Base-by-base conservation (phyloP, 2,888 invertebrate species). In the Tridacna crocea region DNA sequence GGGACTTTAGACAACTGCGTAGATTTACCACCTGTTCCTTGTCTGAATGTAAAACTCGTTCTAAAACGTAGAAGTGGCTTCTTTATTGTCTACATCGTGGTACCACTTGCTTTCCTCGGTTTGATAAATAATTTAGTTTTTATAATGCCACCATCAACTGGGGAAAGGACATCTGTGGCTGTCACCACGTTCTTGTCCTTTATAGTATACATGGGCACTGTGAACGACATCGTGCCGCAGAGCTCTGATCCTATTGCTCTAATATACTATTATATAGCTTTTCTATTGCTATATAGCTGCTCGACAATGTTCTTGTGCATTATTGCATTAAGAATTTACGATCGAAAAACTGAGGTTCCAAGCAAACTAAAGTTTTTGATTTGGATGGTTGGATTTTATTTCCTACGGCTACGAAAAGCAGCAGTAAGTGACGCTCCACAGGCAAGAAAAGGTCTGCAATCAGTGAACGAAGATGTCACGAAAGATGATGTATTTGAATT, bases 101-200 rank as follows among this genome's bases (percentile, higher is more conserved):
- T 63, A 8, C 87, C 87, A 13, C 26, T 87, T 0, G 47, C 76
- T 6, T 76, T 84, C 51, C 73, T 87, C n/a, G 75, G 75, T 1
- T 13, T 75, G 4, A 46, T 84, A 2, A 84, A 84, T 48, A 75
- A 73, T 15, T 47, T 84, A 15, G 84, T 87, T 15, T 81, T 87
- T 73, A 27, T 78, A 4, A 79, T 87, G 73, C 87, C 87, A 11
- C 61, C 79, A 10, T 48, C 55, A 22, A 82, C 84, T 10, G 87
- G 87, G 4, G 87, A 87, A 65, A 60, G 84, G 8, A 81, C 70
- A 4, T 83, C 83, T 0, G 82, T 83, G 47, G 83, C 84, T 0
- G 75, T 87, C 24, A 87, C 87, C 10, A 73, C 76, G 47, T 84
- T 83, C 51, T 48, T 87, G 65, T 80, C 87, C 8, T 87, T 87